phyloP scores from a whole-genome alignment of 2,797 vertebrate species.

The Pogoniulus pusillus region DNA sequence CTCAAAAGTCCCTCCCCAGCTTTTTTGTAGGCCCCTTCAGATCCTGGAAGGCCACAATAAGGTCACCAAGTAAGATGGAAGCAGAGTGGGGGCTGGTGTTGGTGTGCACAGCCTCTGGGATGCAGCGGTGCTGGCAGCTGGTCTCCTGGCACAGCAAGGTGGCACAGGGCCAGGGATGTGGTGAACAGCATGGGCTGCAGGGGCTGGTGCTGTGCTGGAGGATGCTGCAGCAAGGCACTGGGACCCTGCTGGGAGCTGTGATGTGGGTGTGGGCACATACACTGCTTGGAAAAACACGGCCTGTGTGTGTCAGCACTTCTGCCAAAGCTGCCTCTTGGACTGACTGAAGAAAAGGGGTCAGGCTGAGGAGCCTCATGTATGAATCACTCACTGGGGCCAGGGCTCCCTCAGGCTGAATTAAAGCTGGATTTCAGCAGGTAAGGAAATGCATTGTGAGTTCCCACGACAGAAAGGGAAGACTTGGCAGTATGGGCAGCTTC shows the following conservation, averaged over 20 bases:
- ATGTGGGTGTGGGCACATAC: accelerated
- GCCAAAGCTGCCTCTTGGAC: background rate
- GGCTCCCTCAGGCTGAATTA: background rate
- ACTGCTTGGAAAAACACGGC: background rate
- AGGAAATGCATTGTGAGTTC: background rate
- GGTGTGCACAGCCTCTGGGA: background rate
- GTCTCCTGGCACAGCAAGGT: background rate
- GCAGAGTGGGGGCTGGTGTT: background rate
- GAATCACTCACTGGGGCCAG: background rate
- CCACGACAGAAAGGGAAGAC: background rate
- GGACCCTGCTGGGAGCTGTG: background rate
- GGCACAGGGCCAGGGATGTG: background rate
- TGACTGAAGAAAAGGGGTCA: background rate
- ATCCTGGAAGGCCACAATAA: too few relatives aligned
- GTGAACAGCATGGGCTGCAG: background rate
- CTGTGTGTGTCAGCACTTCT: background rate
- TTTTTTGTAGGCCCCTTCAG: too few relatives aligned
- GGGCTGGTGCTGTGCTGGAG: background rate
- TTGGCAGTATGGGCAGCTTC: background rate
- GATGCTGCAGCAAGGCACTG: background rate
- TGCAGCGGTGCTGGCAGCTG: background rate
- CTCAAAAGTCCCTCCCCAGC: too few relatives aligned
- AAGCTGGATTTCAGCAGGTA: background rate
- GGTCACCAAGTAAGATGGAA: background rate
- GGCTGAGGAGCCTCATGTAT: background rate